Conservation (phyloP, 1,140 invertebrate species). For the Ips typographus region DNA sequence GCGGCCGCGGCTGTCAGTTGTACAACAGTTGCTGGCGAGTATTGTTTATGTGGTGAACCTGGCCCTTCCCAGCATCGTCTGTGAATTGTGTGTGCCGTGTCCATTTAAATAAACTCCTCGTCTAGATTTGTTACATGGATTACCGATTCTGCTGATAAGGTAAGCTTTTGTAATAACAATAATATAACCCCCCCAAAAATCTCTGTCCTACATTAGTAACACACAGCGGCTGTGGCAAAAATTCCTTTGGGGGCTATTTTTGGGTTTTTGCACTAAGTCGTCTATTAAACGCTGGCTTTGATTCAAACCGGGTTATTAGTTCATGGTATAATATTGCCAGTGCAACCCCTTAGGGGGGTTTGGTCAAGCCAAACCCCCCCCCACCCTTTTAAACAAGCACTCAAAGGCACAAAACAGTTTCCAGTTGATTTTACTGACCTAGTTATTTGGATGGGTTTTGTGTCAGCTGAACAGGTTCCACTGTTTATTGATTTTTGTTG, state of each 20-base stretch:
- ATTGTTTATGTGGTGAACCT: constrained; percentile 48
- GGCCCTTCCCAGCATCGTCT: constrained; percentile 51
- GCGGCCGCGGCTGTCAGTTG: constrained; percentile 7
- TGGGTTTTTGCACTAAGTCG: neutral
- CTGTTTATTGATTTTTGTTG: constrained; percentile 13
- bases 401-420: constrained; percentile 1
- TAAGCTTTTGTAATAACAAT: constrained; percentile 32
- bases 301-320: no score
- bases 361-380: no score
- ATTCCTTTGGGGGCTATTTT: constrained; percentile 4
- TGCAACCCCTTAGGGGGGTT: no score
- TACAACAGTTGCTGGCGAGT: constrained; percentile 21
- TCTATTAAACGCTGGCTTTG: no score
- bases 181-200: neutral
- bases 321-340: no score
- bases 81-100: constrained; percentile 51
- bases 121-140: constrained; percentile 46
- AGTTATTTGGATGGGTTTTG: neutral
- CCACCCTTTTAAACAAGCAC: neutral
- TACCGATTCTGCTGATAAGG: constrained; percentile 47
- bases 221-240: no score
- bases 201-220: no score
- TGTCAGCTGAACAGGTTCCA: constrained; percentile 3
- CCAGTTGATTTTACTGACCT: neutral
- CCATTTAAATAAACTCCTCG: constrained; percentile 41